Evolutionary conservation across 2,888 invertebrate species (phyloP).

Genomic region (Orthonychiurus folsomi): DNA sequence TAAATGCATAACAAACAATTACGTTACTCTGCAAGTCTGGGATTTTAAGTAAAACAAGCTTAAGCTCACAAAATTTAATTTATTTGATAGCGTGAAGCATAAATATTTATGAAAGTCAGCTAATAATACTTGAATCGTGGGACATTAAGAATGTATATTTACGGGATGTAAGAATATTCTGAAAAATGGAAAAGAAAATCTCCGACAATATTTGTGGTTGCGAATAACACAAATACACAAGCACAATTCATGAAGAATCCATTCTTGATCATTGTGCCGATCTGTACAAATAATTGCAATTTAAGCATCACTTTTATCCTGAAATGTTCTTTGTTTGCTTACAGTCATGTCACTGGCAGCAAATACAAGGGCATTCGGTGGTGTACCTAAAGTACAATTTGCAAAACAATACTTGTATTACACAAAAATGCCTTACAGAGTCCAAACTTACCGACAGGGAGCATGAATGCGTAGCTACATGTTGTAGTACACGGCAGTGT

Average conservation of each 20-base stretch:
- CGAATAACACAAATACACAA: slow-evolving; percentile 23
- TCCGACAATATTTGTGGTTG: slow-evolving; percentile 24
- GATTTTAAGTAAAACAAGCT: too few species aligned
- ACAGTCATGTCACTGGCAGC: slow-evolving; percentile 52
- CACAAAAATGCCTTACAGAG: not conserved
- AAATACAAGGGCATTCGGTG: slow-evolving; percentile 87
- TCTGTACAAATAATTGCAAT: slow-evolving; percentile 57
- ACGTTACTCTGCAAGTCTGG: too few species aligned
- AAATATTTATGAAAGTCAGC: too few species aligned
- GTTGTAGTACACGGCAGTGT: slow-evolving; percentile 81
- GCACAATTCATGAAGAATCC: slow-evolving; percentile 29
- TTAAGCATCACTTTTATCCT: slow-evolving; percentile 52
- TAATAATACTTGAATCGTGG: too few species aligned
- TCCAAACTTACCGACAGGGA: slow-evolving; percentile 16
- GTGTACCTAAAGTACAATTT: slow-evolving; percentile 56
- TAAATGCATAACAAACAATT: too few species aligned
- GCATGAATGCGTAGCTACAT: slow-evolving; percentile 64
- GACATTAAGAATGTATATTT: too few species aligned
- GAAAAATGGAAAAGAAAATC: slow-evolving; percentile 25
- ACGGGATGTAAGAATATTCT: slow-evolving; percentile 22
- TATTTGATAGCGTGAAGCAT: too few species aligned
- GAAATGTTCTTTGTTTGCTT: not conserved
- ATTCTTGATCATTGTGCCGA: slow-evolving; percentile 25
- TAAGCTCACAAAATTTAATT: too few species aligned
- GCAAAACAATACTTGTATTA: not conserved